Evolutionary conservation across 2,888 invertebrate genomes (phyloP), one percentile per base, ranked within the genome.

Genomic region (Mythimna ferrago): DNA sequence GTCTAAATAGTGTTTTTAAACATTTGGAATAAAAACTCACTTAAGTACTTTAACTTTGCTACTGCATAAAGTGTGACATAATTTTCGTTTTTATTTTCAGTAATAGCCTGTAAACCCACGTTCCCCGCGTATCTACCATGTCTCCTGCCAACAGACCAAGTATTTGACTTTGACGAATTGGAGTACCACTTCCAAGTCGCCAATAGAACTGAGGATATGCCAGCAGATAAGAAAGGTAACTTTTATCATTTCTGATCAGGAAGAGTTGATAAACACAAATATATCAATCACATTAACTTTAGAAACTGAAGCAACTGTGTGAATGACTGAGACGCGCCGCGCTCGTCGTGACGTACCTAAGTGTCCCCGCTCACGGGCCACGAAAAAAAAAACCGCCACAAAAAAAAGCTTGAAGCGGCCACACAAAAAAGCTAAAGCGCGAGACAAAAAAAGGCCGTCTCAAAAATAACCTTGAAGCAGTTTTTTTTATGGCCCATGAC

Each of bases 71-170:
- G 0, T 71, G 19, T 32, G 16, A 35, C 61, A 57, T 71, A 10
- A 11, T 44, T 44, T 56, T 10, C 41, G 53, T 35, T 67, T 68
- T 75, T 71, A 62, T 77, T 94, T 94, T 67, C 95, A 98, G 98
- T 99, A 86, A 99, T 99, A 89, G 98, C 98, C 3, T 98, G 98
- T 89, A 98, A 98, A 90, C 98, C 98, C 0, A 97, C 97, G 81
- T 98, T 97, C 91, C 98, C 98, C 9, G 97, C 99, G 2, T 99
- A 99, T 91, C 92, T 99, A 58, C 97, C 98, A 77, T 99, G 99
- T 6, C 96, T 99, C 41, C 94, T 99, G 87, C 99, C 99, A 0
- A 98, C 98, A 85, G 99, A 99, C 95, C 99, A 99, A 96, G 98
- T 99, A 54, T 98, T 99, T 92, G 99, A 99, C 90, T 98, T 98